Conservation (phyloP, 2,797 vertebrate species). For the Squalus acanthias region DNA sequence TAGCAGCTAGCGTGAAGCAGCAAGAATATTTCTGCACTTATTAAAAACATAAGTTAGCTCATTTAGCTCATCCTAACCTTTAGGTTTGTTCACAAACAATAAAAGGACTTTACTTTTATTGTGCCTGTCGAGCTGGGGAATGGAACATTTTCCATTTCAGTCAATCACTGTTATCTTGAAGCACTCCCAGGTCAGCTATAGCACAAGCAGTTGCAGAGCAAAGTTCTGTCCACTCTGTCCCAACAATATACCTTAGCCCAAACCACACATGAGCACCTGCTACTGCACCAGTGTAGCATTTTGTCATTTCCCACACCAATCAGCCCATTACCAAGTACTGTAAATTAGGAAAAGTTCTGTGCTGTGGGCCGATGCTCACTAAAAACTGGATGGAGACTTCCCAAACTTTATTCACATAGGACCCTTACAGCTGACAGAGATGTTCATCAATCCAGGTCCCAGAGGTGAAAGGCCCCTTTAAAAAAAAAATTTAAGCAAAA, state of each 20-base stretch:
- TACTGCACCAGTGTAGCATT: background rate
- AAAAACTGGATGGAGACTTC: background rate
- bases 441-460: background rate
- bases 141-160: background rate
- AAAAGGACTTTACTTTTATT: background rate
- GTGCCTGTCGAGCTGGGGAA: background rate
- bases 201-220: background rate
- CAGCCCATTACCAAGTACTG: background rate
- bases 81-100: background rate
- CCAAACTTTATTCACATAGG: background rate
- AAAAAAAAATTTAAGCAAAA: background rate
- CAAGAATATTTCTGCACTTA: background rate
- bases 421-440: too few relatives aligned
- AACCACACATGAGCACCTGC: background rate
- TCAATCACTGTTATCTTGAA: background rate
- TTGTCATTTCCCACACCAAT: background rate
- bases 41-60: background rate
- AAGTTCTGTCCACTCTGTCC: background rate
- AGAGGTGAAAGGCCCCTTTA: background rate
- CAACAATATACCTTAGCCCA: background rate
- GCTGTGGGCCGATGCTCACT: background rate
- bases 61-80: background rate
- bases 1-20: background rate
- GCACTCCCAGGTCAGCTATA: background rate
- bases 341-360: background rate